Base-by-base conservation (phyloP, 2,113 vertebrate genomes). In the Tiliqua scincoides region DNA sequence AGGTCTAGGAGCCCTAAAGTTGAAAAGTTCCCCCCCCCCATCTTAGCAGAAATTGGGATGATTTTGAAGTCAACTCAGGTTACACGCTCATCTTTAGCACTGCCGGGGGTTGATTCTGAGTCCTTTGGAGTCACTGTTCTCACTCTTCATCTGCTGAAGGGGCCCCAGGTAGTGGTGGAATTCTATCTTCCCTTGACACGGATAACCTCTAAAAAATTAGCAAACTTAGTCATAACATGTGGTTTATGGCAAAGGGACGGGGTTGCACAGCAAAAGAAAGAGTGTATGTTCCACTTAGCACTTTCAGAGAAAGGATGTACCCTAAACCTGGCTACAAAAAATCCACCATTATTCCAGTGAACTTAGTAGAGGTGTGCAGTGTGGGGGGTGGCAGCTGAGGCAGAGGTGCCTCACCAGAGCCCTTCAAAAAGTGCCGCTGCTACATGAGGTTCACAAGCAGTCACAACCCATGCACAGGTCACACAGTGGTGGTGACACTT, bases 71-170 rank as follows among this genome's bases (percentile, higher is more conserved):
- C 92, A 91, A 54, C 67, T 86, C 68, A 93, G 91, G 92, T 91
- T 93, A 91, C 40, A 3, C 80, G 92, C 86, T 88, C 83, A 68
- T 85, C 89, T 89, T 86, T 76, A 74, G 71, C 88, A 90, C 92
- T 94, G 88, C 89, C 89, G 85, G 89, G 87, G 87, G 89, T 75
- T 94, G 85, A 73, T 94, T 91, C 91, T 91, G 94, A 93, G 92
- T 93, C 93, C 92, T 87, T 91, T 59, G 89, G 91, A 94, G 92
- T 94, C 93, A 87, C 85, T 89, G 67, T 91, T 93, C 82, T 94
- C 89, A 87, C 85, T 91, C 93, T 93, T 94, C 89, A 89, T 91
- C 85, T 91, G 86, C 89, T 91, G 91, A 95, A 88, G 90, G 86
- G 92, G 93, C 92, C 93, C 82, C 91, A 92, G 93, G 88, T 92